Evolutionary conservation across 2,797 vertebrate species (phyloP).

Genomic region (Pangasius mekongensis): DNA sequence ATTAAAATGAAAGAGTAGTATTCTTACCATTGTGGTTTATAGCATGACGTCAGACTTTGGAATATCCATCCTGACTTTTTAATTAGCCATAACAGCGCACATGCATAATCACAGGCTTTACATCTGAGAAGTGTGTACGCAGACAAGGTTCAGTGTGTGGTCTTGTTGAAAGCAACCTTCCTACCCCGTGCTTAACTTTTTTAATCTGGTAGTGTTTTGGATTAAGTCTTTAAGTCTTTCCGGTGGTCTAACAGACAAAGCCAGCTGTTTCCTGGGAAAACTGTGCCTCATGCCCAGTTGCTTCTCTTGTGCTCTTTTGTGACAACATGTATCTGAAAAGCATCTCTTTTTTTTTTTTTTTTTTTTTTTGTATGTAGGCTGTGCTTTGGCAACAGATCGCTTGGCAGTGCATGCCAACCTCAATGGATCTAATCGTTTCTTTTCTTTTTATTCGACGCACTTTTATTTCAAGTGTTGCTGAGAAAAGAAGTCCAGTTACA

Average conservation of each 20-base stretch:
- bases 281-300: slow-evolving; percentile 9
- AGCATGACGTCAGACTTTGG: not conserved
- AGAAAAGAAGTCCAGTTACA: too few species aligned
- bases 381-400: not conserved
- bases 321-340: slow-evolving; percentile 1
- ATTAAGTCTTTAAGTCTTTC: slow-evolving; percentile 1
- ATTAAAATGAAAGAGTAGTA: not conserved
- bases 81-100: not conserved
- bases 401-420: slow-evolving; percentile 7
- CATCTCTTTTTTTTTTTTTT: not conserved
- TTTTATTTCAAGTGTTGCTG: not conserved
- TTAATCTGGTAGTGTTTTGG: slow-evolving; percentile 16
- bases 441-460: not conserved
- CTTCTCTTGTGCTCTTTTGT: slow-evolving; percentile 17
- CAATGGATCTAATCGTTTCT: slow-evolving; percentile 1
- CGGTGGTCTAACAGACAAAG: slow-evolving; percentile 29
- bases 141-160: slow-evolving; percentile 23
- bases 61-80: not conserved
- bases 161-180: slow-evolving; percentile 20
- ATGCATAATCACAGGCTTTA: not conserved
- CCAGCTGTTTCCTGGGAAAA: slow-evolving; percentile 23
- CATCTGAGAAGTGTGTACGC: not conserved
- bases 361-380: not conserved
- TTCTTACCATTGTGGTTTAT: not conserved
- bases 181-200: not conserved